These are phyloP conservation scores for Carposina sasakii DNA, from an alignment of 1,140 invertebrate species.

Conservation along the genomic window DNA sequence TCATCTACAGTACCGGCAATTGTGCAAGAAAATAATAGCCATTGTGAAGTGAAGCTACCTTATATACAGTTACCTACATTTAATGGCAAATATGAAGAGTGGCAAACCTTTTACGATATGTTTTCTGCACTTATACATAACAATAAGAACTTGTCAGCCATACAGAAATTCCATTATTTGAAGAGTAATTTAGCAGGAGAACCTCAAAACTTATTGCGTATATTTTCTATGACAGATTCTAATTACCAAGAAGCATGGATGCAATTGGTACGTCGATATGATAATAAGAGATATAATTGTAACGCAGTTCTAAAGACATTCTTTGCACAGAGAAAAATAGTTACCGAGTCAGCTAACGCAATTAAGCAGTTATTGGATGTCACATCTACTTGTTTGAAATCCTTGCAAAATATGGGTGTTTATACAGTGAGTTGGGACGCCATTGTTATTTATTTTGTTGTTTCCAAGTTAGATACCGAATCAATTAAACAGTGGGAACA, in stretches of 20 bases:
- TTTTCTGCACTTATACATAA: conserved; percentile 5
- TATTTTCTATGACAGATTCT: background rate
- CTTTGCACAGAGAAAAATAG: conserved; percentile 1
- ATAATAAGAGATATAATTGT: conserved; percentile 9
- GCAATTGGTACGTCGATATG: background rate
- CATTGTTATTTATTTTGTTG: background rate
- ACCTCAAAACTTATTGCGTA: background rate
- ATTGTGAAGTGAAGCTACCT: background rate
- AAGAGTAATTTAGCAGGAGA: conserved; percentile 3
- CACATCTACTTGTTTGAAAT: conserved; percentile 9
- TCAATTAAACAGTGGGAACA: background rate
- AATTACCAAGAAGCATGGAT: conserved; percentile 10
- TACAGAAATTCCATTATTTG: conserved; percentile 8
- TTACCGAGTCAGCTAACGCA: conserved; percentile 3
- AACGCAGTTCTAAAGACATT: conserved; percentile 1
- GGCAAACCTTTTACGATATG: conserved; percentile 12
- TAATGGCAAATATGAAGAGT: conserved; percentile 6
- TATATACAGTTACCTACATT: background rate
- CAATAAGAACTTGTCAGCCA: background rate
- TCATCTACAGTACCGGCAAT: background rate
- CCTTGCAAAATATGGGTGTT: conserved; percentile 9
- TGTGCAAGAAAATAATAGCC: too few species aligned
- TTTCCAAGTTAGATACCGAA: background rate
- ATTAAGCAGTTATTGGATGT: conserved; percentile 1
- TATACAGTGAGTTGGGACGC: conserved; percentile 9